These are phyloP conservation scores for Oligia fasciuncula DNA, from an alignment of 2,888 invertebrate genomes.

Conservation along the genomic window DNA sequence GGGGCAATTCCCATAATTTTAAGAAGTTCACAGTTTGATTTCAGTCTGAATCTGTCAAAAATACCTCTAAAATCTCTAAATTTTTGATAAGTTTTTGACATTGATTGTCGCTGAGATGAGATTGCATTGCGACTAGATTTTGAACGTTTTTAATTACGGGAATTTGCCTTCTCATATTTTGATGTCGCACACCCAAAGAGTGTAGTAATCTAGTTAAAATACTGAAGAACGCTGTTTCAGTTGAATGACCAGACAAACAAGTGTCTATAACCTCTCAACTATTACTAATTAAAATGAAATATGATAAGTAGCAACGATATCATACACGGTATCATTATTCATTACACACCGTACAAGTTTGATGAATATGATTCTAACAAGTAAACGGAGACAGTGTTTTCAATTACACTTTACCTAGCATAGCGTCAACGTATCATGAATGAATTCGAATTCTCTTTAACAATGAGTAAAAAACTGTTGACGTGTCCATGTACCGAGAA, in stretches of 20 bases:
- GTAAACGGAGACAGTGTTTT: conserved; percentile 34
- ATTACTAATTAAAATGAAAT: conserved; percentile 27
- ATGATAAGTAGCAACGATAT: conserved; percentile 22
- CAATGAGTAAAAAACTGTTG: conserved; percentile 73
- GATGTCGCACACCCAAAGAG: not conserved
- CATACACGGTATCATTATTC: conserved; percentile 27
- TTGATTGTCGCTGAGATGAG: not conserved
- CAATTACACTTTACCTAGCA: conserved; percentile 58
- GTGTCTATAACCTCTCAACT: conserved; percentile 16
- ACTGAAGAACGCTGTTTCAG: not conserved
- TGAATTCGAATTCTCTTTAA: conserved; percentile 68
- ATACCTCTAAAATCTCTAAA: too few relatives aligned
- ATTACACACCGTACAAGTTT: conserved; percentile 21
- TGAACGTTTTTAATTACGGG: not conserved
- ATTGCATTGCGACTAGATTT: not conserved
- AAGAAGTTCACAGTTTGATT: too few relatives aligned
- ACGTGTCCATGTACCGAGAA: conserved; percentile 75
- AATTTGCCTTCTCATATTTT: not conserved
- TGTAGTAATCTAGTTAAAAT: not conserved
- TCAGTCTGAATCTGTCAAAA: too few relatives aligned
- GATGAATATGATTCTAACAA: conserved; percentile 35
- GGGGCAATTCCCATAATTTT: not conserved
- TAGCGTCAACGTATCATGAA: conserved; percentile 70
- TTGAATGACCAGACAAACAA: not conserved
- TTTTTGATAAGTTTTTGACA: not conserved